Percentiles rank a stretch among this genome's conserved stretches.
These are phyloP conservation scores for Ennomos quercinarius DNA, from an alignment of 2,888 invertebrate genomes.

Conservation along the genomic window DNA sequence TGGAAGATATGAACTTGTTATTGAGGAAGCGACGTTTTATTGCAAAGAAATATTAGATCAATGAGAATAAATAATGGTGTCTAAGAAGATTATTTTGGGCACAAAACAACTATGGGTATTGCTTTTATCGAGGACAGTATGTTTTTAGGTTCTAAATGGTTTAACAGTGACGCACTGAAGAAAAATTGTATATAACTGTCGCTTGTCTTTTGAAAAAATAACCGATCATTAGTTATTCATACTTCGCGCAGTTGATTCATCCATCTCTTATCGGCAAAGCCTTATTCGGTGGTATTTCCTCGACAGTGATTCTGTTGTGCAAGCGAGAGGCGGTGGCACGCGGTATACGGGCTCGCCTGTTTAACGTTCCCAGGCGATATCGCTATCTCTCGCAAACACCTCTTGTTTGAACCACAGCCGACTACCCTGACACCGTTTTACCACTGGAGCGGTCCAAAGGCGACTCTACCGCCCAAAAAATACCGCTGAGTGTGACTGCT, in stretches of 20 bases:
- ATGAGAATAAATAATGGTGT: not conserved
- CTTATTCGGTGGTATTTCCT: slow-evolving; percentile 52
- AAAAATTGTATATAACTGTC: too few species aligned
- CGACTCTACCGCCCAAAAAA: slow-evolving; percentile 35
- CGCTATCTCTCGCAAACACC: slow-evolving; percentile 82
- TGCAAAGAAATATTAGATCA: not conserved
- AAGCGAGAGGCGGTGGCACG: slow-evolving; percentile 74
- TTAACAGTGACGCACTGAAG: too few species aligned
- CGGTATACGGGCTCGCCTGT: slow-evolving; percentile 73
- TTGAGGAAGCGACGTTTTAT: slow-evolving; percentile 1
- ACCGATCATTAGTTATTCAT: too few species aligned
- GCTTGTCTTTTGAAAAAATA: too few species aligned
- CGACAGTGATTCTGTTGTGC: slow-evolving; percentile 60
- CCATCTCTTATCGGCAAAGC: slow-evolving; percentile 25
- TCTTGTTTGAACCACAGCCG: slow-evolving; percentile 79
- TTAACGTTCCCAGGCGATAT: slow-evolving; percentile 84
- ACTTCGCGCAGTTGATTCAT: slow-evolving; percentile 22
- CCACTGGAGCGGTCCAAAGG: slow-evolving; percentile 25
- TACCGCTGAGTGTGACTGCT: slow-evolving; percentile 26
- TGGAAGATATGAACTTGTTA: not conserved
- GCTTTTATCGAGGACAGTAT: too few species aligned
- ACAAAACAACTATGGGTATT: too few species aligned
- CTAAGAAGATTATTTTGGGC: not conserved
- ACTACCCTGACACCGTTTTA: slow-evolving; percentile 51
- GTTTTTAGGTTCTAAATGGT: too few species aligned